Percentiles rank a stretch among this genome's conserved stretches.
phyloP scores from a whole-genome alignment of 2,797 vertebrate species.

The Monodelphis domestica region DNA sequence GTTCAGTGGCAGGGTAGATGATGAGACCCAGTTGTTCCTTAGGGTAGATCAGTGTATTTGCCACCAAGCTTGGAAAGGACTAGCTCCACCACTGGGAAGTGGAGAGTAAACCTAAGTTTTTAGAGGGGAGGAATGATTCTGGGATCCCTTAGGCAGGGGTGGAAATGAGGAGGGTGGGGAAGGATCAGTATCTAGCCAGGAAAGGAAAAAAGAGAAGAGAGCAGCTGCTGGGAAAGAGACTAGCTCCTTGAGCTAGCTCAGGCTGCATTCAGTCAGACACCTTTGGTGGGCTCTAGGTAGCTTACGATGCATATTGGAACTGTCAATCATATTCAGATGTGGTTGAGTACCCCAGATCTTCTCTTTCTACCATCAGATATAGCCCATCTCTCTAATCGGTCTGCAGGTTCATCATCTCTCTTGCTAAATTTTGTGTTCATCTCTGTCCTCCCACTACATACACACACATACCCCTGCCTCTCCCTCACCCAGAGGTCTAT shows the following conservation, averaged over 20 bases:
- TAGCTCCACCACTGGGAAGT: too few species aligned
- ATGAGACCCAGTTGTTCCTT: too few species aligned
- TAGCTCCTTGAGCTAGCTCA: neutral
- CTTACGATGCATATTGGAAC: neutral
- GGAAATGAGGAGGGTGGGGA: too few species aligned
- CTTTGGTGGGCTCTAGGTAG: neutral
- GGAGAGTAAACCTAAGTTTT: too few species aligned
- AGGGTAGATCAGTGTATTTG: too few species aligned
- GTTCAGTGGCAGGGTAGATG: too few species aligned
- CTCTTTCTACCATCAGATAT: neutral
- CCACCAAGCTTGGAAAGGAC: too few species aligned
- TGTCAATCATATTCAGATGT: neutral
- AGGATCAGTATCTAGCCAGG: too few species aligned
- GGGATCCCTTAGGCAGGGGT: too few species aligned
- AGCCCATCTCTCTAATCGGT: neutral
- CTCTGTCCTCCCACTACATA: neutral
- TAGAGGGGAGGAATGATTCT: too few species aligned
- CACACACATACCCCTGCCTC: too few species aligned
- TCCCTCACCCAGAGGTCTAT: too few species aligned
- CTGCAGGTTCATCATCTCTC: neutral
- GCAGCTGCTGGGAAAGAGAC: neutral
- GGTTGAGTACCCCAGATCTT: neutral
- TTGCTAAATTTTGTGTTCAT: neutral
- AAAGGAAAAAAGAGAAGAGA: neutral
- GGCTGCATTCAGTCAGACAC: neutral